Base-by-base conservation (phyloP, 2,888 invertebrate species). In the Cenopis cana region DNA sequence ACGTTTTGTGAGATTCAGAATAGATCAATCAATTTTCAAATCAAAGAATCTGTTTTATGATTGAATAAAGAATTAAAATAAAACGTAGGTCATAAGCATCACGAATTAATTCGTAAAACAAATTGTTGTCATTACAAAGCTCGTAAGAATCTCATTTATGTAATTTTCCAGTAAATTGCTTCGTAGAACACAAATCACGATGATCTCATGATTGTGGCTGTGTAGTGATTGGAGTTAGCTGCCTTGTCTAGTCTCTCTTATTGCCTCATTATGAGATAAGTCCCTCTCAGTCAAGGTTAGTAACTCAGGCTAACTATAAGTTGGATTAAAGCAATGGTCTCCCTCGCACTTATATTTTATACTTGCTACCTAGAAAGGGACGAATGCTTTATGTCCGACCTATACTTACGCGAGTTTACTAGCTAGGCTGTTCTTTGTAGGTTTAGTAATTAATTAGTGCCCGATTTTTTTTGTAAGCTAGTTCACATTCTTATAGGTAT, bases 91-190 rank as follows among this genome's bases (percentile, higher is more conserved):
- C 14, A 52, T 36, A 50, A 54, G 46, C 11, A 60, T 12, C n/a
- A 46, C 5, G 5, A 24, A 12, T n/a, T 38, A 4, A 38, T 5
- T n/a, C 10, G 24, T 20, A 18, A 20, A 20, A 5, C 2, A 38
- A 64, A 52, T 55, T 14, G 9, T 55, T n/a, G 20, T 20, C 14
- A 29, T 10, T 17, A 29, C 41, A 2, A 20, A 52, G 12, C 9
- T 55, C 20, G 29, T 55, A 55, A 55, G 14, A 29, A 33, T 66
- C 17, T 46, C 41, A 66, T 66, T 69, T 56, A 24, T 20, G 20
- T 64, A 50, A 41, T 64, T 41, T 69, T 38, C 36, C 18, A 17
- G 49, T 56, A 69, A 69, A 56, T 62, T 49, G 36, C 24, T 56
- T 62, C 56, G 50, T 50, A 36, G 46, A 66, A 46, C 14, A 59